These are phyloP conservation scores for Smutsia temminckii DNA, from an alignment of 2,797 vertebrate genomes.

Conservation along the genomic window DNA sequence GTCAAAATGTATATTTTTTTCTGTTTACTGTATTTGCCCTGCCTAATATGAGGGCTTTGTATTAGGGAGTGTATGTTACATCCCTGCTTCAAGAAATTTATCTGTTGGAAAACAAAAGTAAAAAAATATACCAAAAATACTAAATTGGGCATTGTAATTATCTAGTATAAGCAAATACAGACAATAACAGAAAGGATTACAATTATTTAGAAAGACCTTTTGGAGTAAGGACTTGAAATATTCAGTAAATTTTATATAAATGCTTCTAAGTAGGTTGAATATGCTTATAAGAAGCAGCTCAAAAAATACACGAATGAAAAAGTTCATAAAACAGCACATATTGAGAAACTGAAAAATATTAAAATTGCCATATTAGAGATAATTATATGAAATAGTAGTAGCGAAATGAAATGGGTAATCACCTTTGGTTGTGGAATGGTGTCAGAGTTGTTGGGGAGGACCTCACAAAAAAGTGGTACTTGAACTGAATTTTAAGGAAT, in stretches of 20 bases:
- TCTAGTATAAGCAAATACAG: neutral
- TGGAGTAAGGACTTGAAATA: neutral
- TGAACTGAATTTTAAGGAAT: constrained; percentile 30
- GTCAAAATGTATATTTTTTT: neutral
- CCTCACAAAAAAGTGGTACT: neutral
- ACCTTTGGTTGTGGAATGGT: neutral
- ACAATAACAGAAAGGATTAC: neutral
- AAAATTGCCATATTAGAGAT: neutral
- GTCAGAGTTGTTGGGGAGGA: constrained; percentile 4
- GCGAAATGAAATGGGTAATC: neutral
- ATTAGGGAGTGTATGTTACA: neutral
- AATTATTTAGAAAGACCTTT: constrained; percentile 39
- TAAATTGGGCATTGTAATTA: constrained; percentile 33
- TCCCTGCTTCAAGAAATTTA: constrained; percentile 6
- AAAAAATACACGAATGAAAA: constrained; percentile 4
- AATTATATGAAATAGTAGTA: neutral
- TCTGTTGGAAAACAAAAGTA: constrained; percentile 12
- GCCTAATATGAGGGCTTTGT: neutral
- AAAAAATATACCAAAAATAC: neutral
- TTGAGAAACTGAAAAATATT: constrained; percentile 3
- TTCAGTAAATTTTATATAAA: constrained; percentile 10
- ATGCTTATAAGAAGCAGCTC: neutral
- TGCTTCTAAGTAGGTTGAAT: neutral
- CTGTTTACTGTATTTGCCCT: neutral
- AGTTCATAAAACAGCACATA: neutral